Base-by-base conservation (phyloP, 1,140 invertebrate species). In the Papilio aristodemus region DNA sequence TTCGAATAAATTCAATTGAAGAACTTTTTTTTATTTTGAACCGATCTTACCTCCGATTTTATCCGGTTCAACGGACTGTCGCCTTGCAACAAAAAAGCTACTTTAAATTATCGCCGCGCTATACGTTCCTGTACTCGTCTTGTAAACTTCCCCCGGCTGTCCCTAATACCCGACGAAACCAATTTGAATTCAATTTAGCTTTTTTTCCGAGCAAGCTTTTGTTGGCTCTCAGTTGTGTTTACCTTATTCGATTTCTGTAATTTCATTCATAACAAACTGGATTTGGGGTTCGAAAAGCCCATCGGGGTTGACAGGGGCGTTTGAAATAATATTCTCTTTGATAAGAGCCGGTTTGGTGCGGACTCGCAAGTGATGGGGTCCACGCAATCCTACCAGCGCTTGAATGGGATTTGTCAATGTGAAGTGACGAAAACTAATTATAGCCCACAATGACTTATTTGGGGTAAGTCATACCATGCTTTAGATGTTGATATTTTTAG, bases 241-340 rank as follows among this genome's bases (percentile, higher is more conserved):
- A 91, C 89, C 83, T 91, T 91, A 91, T 91, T 91, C 87, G 89
- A 91, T 91, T 91, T 90, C 87, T 90, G 86, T 91, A 91, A 91
- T 91, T 91, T 91, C 89, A 90, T 91, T 91, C 89, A 91, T 91
- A 89, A 89, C 86, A 91, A 91, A 91, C 89, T 86, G 87, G 89
- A 91, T 91, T 91, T 88, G 81, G 89, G 87, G 86, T 84, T 86
- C 79, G 76, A 77, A 85, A 87, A 86, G 83, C 85, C 84, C 81
- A 84, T 86, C 81, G 85, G 88, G 84, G 83, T 85, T 88, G 87
- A 88, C 86, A 88, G 85, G 87, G 87, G 89, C 84, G 87, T 91
- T 91, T 91, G 86, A 89, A 91, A 91, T 91, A 91, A 91, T 91
- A 91, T 90, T 90, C 89, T 83, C 87, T 87, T 90, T 90, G 89